Evolutionary conservation across 2,888 invertebrate genomes (phyloP).

Genomic region (Xanthia icteritia): DNA sequence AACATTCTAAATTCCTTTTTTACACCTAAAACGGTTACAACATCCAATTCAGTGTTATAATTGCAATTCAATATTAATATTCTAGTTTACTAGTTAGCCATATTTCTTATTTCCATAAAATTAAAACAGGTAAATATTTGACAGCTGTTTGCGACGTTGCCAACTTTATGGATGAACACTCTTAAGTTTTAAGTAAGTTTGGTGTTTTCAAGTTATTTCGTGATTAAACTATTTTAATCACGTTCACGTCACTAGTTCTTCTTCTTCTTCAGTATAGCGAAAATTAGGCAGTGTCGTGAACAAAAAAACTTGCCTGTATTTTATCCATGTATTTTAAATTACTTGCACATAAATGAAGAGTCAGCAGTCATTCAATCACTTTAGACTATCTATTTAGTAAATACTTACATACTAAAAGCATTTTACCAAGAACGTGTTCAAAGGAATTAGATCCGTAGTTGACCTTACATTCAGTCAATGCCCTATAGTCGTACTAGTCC

Average conservation of each 20-base stretch:
- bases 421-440: constrained; percentile 21
- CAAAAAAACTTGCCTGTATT: neutral
- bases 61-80: too few species aligned
- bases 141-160: too few species aligned
- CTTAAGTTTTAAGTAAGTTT: neutral
- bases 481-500: constrained; percentile 23
- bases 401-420: constrained; percentile 10
- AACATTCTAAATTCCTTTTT: too few species aligned
- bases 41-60: too few species aligned
- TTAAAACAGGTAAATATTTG: too few species aligned
- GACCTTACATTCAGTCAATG: constrained; percentile 43
- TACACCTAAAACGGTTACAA: too few species aligned
- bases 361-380: neutral
- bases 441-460: constrained; percentile 41
- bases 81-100: too few species aligned
- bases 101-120: too few species aligned
- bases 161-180: too few species aligned
- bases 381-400: neutral
- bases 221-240: too few species aligned
- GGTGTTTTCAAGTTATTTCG: too few species aligned
- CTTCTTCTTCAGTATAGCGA: neutral
- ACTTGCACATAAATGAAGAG: neutral
- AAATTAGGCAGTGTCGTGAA: too few species aligned
- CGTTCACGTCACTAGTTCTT: neutral
- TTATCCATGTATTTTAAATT: neutral